Evolutionary conservation across 1,140 invertebrate species (phyloP), one percentile per base, ranked within the genome.

Genomic region (Galleria mellonella): DNA sequence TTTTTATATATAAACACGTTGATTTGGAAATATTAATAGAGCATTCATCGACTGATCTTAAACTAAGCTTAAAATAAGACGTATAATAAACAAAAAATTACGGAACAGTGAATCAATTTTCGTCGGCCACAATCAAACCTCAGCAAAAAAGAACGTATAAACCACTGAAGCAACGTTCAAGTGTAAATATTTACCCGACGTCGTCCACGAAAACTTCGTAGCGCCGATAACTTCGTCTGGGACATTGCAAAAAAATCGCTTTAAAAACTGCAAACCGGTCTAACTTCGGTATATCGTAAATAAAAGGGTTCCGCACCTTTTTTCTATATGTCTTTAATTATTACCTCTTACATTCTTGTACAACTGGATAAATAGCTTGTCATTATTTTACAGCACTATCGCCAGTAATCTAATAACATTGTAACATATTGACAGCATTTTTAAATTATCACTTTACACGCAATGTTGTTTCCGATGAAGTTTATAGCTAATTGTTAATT

Each of bases 161-260:
- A 70, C 62, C 64, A 40, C 59, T 50, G 47, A 60, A 61, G 66
- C 70, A 71, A 64, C 63, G 63, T 59, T 72, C 53, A 55, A 61
- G 60, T 72, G 62, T 65, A 76, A 79, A 79, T 76, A 76, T 79
- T 76, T 79, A 66, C 71, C 52, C 52, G 48, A 39, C 55, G 54
- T 62, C 51, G 58, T 40, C 58, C 67, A 62, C 61, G 64, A 76
- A 78, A 74, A 72, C 67, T 70, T 63, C 55, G 51, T 60, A 70
- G 47, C 62, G 60, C 58, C 59, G 51, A 55, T 55, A 68, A 72
- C 62, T 70, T 72, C 47, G 47, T 29, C 47, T 50, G 51, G 61
- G 51, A 65, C 58, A 55, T 53, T 55, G 57, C 44, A 56, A 67
- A 72, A 67, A 64, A 67, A 63, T 55, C 30, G 30, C 40, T 43